Evolutionary conservation across 1,140 invertebrate genomes (phyloP), one percentile per base, ranked within the genome.

Genomic region (Globodera ellingtonae): DNA sequence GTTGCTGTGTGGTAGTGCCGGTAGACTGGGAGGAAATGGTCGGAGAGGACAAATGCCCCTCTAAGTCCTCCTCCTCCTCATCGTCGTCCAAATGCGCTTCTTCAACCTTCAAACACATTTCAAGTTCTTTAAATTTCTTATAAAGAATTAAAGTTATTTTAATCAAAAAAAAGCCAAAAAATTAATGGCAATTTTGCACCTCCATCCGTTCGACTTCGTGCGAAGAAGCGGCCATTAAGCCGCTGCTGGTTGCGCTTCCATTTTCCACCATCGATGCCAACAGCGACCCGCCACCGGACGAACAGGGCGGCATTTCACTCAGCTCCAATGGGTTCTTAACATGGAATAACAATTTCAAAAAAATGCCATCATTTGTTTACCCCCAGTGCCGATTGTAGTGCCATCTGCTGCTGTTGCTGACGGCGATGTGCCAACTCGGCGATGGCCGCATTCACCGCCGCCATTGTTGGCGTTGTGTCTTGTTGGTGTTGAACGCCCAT

Each of bases 1-100:
- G 75, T 10, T 77, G 75, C n/a, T 77, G 75, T 6, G 75, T 77
- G 67, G 52, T 77, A 8, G 52, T 67, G n/a, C 75, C 75, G 48
- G 75, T 77, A 6, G 75, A 77, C 48, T 77, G 75, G 18, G 75
- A 77, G 9, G 75, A 77, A 7, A 77, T 77, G 44, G 75, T 77
- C n/a, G 75, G 75, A 18, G 75, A 77, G 62, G 75, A 77, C 46
- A 77, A 62, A 1, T 65, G 75, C 46, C 62, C 65, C 15, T 15
- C 48, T 18, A 74, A 52, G 62, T 74, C 72, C 46, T 74, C 72
- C 8, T 59, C 75, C 46, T 67, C 65, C 2, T 67, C 65, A 15
- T 77, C 75, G 48, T 77, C 75, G 10, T 77, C 75, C 21, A 46
- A 13, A 35, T 59, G 62, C 6, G 62, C 47, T 24, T 77, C 75